Evolutionary conservation across 2,888 invertebrate genomes (phyloP), one percentile per base, ranked within the genome.

Genomic region (Exocentrus adspersus): DNA sequence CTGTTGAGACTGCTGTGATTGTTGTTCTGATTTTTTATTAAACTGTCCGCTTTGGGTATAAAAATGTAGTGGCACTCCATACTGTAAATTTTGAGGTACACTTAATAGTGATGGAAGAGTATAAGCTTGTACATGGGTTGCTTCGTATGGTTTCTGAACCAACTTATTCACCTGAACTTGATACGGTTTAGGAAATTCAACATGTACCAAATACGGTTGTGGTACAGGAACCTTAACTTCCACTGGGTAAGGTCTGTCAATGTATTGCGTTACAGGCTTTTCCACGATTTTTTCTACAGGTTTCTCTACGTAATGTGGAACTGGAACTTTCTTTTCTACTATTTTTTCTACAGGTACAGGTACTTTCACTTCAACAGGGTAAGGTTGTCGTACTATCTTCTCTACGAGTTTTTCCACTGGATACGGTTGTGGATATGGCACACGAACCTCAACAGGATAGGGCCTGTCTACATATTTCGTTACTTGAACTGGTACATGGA

Each of bases 241-340:
- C 0, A 73, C 71, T 9, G 73, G 74, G 53, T 72, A 72, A 0
- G 75, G 74, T 54, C 71, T 67, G 37, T 72, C 72, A 9, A 73
- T 67, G 28, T 73, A 74, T 2, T 79, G 71, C 3, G 76, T 72
- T 12, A 79, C 74, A 4, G 74, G 77, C 14, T 74, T 73, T 58
- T 78, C 75, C 7, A 81, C 72, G 28, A 74, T 73, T 82, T 82
- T 3, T 81, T 82, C 68, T 82, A 85, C 69, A 0, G 86, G 86
- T 1, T 85, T 85, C 52, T 87, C 87, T 0, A 83, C 78, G 72
- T 50, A 81, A 59, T 45, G 80, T 68, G 87, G 87, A 65, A 87
- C 85, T 0, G 87, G 87, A 62, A 89, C 84, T 1, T 87, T 85
- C 58, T 85, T 87, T 65, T 85, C 83, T 0, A 86, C 84, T 0